These are phyloP conservation scores for Listronotus bonariensis DNA, from an alignment of 1,140 invertebrate genomes.

Conservation along the genomic window DNA sequence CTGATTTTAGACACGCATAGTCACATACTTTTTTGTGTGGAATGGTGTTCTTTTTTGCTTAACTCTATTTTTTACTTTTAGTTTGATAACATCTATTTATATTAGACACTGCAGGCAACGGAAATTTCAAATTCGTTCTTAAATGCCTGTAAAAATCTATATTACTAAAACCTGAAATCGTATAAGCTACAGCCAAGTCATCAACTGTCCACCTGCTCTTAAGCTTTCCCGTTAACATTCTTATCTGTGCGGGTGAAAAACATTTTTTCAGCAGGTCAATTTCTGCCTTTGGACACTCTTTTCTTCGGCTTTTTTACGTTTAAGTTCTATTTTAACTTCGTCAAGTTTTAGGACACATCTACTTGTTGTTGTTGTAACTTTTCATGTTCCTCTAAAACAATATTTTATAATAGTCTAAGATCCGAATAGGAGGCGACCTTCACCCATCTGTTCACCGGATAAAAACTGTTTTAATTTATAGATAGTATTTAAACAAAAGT, in stretches of 20 bases:
- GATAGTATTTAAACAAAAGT: no score
- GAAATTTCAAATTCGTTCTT: constrained; percentile 6
- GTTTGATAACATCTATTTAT: no score
- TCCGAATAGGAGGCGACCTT: no score
- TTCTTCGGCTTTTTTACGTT: background rate
- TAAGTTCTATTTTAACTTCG: background rate
- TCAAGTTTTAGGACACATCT: background rate
- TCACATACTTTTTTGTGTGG: no score
- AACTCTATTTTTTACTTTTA: no score
- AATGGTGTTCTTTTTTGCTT: no score
- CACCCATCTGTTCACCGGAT: no score
- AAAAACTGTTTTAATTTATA: no score
- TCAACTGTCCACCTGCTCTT: constrained; percentile 5
- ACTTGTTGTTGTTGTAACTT: background rate
- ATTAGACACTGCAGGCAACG: constrained; percentile 1
- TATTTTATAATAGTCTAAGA: no score
- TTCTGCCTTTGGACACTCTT: background rate
- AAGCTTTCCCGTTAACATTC: background rate
- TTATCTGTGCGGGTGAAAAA: constrained; percentile 3
- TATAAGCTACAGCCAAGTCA: constrained; percentile 18
- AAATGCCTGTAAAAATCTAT: constrained; percentile 3
- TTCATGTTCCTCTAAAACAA: background rate
- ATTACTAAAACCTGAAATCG: constrained; percentile 5
- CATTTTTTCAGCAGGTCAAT: background rate
- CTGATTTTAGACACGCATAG: no score